Evolutionary conservation across 1,140 invertebrate genomes (phyloP).

Genomic region (Papilio machaon): DNA sequence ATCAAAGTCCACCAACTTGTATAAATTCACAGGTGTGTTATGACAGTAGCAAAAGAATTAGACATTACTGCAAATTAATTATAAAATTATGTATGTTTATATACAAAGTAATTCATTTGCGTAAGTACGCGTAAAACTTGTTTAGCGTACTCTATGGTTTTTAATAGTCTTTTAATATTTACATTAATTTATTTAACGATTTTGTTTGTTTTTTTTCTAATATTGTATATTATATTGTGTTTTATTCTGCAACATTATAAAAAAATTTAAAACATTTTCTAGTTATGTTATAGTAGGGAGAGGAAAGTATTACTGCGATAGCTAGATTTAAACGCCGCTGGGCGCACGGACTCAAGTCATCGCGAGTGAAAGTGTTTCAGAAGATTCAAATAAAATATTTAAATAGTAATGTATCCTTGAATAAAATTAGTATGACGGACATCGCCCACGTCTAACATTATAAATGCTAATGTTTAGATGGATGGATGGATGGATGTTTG

Average conservation of each 20-base stretch:
- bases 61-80: neutral
- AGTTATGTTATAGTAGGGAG: neutral
- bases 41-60: neutral
- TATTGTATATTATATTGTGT: too few relatives aligned
- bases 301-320: neutral
- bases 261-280: too few relatives aligned
- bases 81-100: neutral
- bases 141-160: too few relatives aligned
- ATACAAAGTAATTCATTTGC: neutral
- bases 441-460: neutral
- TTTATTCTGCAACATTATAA: too few relatives aligned
- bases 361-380: constrained; percentile 19
- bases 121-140: neutral
- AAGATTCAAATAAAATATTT: constrained; percentile 3
- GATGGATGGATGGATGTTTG: too few relatives aligned
- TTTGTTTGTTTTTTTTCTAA: too few relatives aligned
- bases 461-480: too few relatives aligned
- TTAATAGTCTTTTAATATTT: too few relatives aligned
- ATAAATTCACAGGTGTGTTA: neutral
- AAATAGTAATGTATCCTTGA: neutral
- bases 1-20: neutral
- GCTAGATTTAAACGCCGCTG: neutral
- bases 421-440: neutral
- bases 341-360: neutral
- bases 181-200: too few relatives aligned